These are phyloP conservation scores for Psittacula echo DNA, from an alignment of 2,797 vertebrate genomes.

Conservation along the genomic window DNA sequence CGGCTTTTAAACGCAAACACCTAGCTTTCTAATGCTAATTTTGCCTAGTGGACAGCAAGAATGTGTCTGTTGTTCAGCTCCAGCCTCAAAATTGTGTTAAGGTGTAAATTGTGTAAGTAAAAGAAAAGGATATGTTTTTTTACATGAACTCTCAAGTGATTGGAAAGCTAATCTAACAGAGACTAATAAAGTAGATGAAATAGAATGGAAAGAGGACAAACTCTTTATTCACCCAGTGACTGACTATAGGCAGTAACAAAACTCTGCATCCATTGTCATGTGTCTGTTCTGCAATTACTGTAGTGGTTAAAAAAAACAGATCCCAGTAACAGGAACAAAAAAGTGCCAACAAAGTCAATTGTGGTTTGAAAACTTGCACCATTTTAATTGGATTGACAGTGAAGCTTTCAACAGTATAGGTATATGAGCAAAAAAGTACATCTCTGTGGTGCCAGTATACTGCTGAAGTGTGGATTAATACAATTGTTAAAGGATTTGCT, in stretches of 20 bases:
- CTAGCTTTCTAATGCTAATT: background rate
- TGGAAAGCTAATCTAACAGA: background rate
- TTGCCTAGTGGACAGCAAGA: background rate
- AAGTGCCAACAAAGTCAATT: background rate
- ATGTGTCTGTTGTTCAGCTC: background rate
- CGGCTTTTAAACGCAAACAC: background rate
- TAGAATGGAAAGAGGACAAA: background rate
- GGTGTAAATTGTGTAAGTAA: background rate
- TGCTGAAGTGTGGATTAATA: background rate
- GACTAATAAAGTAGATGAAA: background rate
- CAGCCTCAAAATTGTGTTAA: background rate
- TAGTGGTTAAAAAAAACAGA: background rate
- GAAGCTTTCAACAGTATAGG: background rate
- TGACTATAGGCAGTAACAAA: background rate
- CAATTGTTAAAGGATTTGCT: background rate
- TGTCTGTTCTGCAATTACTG: background rate
- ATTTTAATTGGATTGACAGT: background rate
- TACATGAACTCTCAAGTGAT: background rate
- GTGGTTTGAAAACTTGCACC: background rate
- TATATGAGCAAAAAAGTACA: background rate
- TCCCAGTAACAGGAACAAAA: background rate
- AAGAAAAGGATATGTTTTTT: background rate
- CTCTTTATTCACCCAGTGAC: background rate
- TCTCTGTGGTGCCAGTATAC: background rate
- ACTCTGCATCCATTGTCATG: background rate